Percentiles rank a stretch among this genome's conserved stretches.
Conservation (phyloP, 2,113 vertebrate species). For the Strix uralensis region DNA sequence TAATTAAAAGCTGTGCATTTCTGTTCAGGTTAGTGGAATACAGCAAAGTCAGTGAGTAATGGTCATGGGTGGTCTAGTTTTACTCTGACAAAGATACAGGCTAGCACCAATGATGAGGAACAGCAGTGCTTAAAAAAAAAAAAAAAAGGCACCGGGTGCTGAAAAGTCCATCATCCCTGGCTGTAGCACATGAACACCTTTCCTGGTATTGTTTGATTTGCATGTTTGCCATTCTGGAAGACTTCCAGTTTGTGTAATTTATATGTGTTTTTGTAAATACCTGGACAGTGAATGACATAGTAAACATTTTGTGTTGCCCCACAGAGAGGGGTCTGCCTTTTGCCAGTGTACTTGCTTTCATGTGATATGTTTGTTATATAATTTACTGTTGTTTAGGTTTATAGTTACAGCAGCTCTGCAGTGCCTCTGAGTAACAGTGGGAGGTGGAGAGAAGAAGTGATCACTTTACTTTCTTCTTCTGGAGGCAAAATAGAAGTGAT, state of each 20-base stretch:
- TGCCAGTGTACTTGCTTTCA: neutral
- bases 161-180: neutral
- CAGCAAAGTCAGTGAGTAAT: neutral
- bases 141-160: neutral
- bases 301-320: neutral
- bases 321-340: neutral
- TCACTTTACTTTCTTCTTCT: neutral
- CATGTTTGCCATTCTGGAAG: neutral
- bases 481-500: neutral
- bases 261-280: neutral
- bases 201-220: neutral
- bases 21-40: neutral
- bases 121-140: neutral
- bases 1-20: neutral
- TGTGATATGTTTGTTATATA: neutral
- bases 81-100: neutral
- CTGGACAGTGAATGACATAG: neutral
- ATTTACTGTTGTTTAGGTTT: neutral
- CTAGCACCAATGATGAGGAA: neutral
- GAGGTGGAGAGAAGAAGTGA: neutral
- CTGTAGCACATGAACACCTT: neutral
- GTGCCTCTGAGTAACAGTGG: neutral
- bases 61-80: neutral
- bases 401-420: neutral
- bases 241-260: neutral